Evolutionary conservation across 2,113 vertebrate species (phyloP).

Genomic region (Polypterus senegalus): DNA sequence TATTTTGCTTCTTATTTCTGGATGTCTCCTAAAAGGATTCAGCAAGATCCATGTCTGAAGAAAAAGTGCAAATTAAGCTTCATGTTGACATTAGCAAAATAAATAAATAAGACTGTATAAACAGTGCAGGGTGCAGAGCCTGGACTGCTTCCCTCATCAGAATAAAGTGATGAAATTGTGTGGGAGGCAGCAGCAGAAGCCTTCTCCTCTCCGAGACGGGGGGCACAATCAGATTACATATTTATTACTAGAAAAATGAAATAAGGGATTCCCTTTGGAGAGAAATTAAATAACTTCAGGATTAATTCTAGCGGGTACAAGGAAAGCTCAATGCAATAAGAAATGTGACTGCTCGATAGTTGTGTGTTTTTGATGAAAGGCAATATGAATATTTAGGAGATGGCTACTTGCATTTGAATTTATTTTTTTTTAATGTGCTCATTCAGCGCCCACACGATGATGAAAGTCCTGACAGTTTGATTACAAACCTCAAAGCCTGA

Average conservation of each 20-base stretch:
- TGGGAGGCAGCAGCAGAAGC: not conserved
- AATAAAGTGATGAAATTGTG: not conserved
- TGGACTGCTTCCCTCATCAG: not conserved
- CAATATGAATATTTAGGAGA: not conserved
- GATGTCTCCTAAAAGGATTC: no score
- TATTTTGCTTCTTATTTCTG: no score
- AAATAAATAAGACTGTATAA: no score
- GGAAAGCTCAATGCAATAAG: not conserved
- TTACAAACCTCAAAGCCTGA: not conserved
- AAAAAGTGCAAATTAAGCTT: slow-evolving; percentile 2
- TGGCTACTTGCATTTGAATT: no score
- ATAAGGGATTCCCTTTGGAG: not conserved
- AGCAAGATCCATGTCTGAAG: not conserved
- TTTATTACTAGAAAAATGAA: slow-evolving; percentile 5
- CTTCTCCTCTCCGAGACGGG: no score
- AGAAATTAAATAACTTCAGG: slow-evolving; percentile 4
- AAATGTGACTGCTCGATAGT: not conserved
- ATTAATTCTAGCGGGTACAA: not conserved
- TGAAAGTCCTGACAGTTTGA: not conserved
- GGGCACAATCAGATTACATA: slow-evolving; percentile 2
- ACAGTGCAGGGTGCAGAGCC: no score
- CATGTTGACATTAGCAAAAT: slow-evolving; percentile 2
- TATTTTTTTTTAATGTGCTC: not conserved
- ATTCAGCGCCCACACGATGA: not conserved
- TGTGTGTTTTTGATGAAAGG: not conserved